Evolutionary conservation across 2,797 vertebrate genomes (phyloP).

Genomic region (Pipistrellus kuhlii): DNA sequence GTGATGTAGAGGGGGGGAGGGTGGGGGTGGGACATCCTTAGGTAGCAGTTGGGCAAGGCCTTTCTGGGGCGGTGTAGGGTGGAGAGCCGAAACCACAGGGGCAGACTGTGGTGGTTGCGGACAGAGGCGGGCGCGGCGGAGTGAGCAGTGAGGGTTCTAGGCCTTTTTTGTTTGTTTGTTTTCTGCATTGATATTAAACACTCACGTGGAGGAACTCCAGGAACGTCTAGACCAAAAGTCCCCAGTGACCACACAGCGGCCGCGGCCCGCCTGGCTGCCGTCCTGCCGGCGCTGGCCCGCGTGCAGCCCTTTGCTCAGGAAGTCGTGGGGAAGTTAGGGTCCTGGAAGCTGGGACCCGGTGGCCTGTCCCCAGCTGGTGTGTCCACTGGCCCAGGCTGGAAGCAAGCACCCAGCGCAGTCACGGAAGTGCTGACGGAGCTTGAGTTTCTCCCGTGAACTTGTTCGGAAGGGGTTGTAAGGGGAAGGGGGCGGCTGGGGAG

Average conservation of each 20-base stretch:
- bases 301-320: constrained; percentile 79
- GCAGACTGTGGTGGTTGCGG: not conserved
- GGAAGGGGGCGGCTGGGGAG: not conserved
- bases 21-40: constrained; percentile 61
- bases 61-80: not conserved
- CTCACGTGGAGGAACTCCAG: constrained; percentile 72
- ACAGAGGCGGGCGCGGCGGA: not conserved
- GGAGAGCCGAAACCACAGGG: not conserved
- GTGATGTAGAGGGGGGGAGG: constrained; percentile 60
- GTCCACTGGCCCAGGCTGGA: constrained; percentile 27
- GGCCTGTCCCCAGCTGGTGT: not conserved
- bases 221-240: constrained; percentile 78
- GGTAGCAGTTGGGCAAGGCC: constrained; percentile 63
- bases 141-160: not conserved
- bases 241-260: constrained; percentile 66
- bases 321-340: constrained; percentile 66
- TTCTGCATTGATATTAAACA: constrained; percentile 54
- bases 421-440: not conserved
- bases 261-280: constrained; percentile 31
- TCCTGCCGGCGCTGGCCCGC: constrained; percentile 57
- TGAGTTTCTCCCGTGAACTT: constrained; percentile 1
- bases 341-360: constrained; percentile 65
- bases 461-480: constrained; percentile 54
- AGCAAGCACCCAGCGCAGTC: not conserved
- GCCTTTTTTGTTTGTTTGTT: not conserved